phyloP scores from a whole-genome alignment of 2,888 invertebrate genomes.

The Arge pagana region DNA sequence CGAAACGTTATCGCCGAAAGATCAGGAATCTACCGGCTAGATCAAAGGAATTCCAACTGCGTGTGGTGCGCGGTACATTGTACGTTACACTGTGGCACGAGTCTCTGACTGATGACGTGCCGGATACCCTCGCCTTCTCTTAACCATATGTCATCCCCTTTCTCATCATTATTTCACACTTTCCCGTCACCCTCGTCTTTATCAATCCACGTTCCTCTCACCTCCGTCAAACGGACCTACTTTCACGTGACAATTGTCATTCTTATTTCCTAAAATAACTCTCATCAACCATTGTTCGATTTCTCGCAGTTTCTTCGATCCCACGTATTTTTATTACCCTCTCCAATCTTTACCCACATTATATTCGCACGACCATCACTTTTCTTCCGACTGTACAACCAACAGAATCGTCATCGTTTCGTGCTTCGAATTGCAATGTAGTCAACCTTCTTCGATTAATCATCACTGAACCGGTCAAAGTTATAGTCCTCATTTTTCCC shows the following conservation, averaged over 20 bases:
- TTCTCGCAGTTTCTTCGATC: neutral
- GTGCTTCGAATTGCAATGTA: too few relatives aligned
- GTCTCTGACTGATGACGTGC: conserved; percentile 19
- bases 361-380: too few relatives aligned
- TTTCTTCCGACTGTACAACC: too few relatives aligned
- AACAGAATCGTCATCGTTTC: too few relatives aligned
- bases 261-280: neutral
- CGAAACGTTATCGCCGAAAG: too few relatives aligned
- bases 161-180: neutral
- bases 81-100: neutral
- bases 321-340: neutral
- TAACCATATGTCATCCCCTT: conserved; percentile 22
- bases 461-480: neutral
- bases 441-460: too few relatives aligned
- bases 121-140: conserved; percentile 15
- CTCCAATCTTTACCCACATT: too few relatives aligned
- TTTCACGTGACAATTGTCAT: neutral
- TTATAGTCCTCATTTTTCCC: too few relatives aligned
- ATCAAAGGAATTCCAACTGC: conserved; percentile 4
- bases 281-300: neutral
- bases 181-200: neutral
- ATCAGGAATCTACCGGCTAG: too few relatives aligned
- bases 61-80: conserved; percentile 30
- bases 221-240: too few relatives aligned
- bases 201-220: neutral